phyloP scores from a whole-genome alignment of 2,797 vertebrate genomes.

The Spheniscus humboldti region DNA sequence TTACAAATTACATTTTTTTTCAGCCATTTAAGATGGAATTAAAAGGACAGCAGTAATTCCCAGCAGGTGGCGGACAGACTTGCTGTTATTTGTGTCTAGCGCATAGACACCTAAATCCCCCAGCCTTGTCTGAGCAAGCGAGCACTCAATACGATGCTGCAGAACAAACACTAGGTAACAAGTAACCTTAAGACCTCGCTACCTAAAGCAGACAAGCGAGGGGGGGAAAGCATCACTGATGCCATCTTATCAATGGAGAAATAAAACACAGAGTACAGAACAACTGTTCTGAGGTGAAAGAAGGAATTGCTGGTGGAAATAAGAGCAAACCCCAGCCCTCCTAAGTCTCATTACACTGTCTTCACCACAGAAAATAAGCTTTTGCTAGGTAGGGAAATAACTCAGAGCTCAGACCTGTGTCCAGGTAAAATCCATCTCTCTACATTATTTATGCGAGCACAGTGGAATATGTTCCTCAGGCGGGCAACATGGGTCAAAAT shows the following conservation, averaged over 20 bases:
- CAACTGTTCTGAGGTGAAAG: background rate
- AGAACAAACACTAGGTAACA: background rate
- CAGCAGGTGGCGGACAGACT: background rate
- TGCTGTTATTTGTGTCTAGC: background rate
- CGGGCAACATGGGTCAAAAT: fast-evolving
- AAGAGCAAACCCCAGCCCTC: background rate
- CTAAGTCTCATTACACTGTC: background rate
- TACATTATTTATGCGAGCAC: fast-evolving
- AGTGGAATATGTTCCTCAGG: fast-evolving
- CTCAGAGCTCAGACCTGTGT: fast-evolving
- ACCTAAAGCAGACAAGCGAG: background rate
- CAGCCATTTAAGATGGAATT: background rate
- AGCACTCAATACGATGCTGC: background rate
- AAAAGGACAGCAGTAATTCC: background rate
- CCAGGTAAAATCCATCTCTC: background rate
- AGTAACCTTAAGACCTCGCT: background rate
- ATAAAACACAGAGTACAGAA: background rate
- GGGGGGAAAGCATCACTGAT: background rate
- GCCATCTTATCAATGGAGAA: background rate
- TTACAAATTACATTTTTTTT: background rate
- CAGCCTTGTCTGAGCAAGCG: background rate
- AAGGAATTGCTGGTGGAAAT: background rate
- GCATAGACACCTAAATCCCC: background rate
- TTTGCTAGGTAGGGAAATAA: background rate
- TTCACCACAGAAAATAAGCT: background rate